Evolutionary conservation across 2,113 vertebrate species (phyloP), one percentile per base, ranked within the genome.

Genomic region (Proterorhinus semilunaris): DNA sequence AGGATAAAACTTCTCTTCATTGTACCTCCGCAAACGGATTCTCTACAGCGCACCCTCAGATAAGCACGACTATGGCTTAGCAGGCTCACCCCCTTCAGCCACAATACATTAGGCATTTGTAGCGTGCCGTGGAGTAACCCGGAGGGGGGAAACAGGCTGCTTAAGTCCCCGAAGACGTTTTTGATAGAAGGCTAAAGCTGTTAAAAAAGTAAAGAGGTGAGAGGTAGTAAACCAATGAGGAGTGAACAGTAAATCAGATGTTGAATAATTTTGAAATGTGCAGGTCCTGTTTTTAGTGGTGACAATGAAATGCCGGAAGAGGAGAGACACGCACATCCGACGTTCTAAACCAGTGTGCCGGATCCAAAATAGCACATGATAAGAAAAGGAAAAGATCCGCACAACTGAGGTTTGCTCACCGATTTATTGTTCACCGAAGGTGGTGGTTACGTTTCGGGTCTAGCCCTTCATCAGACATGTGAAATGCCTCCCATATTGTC

Each of bases 1-100:
- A 71, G 66, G 66, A 59, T 71, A 65, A 63, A 83, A 69, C 74
- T 72, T 84, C 67, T 62, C 65, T 72, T 69, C 66, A 82, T 74
- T 84, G 75, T 66, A 68, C 50, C 69, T 16, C 75, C 74, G 66
- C 62, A 79, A 84, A 87, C 66, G 55, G 78, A 88, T 89, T 82
- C 65, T 71, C 72, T 75, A 65, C 50, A 71, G 70, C 75, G 58
- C 73, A 65, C 73, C 27, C 11, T 17, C 27, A 65, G 43, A 44
- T 61, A 27, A 83, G 42, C 73, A 46, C 72, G 68, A 69, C 66
- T 65, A 36, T 36, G 10, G 66, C 57, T 65, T 58, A 80, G 72
- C 77, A 74, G 77, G 71, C 78, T 80, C 76, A 45, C 64, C 83
- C 78, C 74, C 73, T 65, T 69, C 7, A 74, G 73, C 66, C 17